These are phyloP conservation scores for Synanthedon formicaeformis DNA, from an alignment of 2,888 invertebrate species.

Conservation along the genomic window DNA sequence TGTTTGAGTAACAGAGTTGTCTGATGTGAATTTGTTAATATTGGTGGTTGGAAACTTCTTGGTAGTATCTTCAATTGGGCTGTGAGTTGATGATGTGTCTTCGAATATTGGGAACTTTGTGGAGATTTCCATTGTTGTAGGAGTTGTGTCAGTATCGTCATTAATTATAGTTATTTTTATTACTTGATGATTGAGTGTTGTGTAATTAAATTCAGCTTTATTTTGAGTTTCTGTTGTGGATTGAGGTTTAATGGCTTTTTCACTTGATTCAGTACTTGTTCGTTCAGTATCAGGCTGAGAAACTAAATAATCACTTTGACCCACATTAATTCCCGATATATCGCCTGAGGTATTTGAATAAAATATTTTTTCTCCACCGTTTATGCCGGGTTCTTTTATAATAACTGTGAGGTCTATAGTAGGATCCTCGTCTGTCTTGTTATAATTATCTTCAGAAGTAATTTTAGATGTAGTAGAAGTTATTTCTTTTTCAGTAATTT, in stretches of 20 bases:
- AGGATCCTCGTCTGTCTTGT: slow-evolving; percentile 25
- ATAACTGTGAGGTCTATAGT: slow-evolving; percentile 47
- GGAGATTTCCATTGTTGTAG: slow-evolving; percentile 30
- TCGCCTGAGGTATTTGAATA: slow-evolving; percentile 21
- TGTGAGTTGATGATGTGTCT: slow-evolving; percentile 2
- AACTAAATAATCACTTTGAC: slow-evolving; percentile 3
- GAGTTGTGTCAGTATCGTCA: slow-evolving; percentile 18
- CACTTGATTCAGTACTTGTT: background rate
- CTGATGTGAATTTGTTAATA: background rate
- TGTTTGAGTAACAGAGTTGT: background rate
- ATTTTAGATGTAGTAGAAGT: slow-evolving; percentile 11
- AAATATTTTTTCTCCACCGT: slow-evolving; percentile 14
- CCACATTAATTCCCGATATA: slow-evolving; percentile 21
- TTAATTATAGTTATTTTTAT: slow-evolving; percentile 33
- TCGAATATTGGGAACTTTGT: slow-evolving; percentile 34
- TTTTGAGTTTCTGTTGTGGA: background rate
- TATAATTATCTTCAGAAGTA: slow-evolving; percentile 6
- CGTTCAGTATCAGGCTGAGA: background rate
- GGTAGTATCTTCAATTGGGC: slow-evolving; percentile 7
- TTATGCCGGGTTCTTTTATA: slow-evolving; percentile 34
- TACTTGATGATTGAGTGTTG: slow-evolving; percentile 23
- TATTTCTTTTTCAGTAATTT: slow-evolving; percentile 4
- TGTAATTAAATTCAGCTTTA: background rate
- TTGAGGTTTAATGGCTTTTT: background rate
- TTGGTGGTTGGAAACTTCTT: background rate